A percentile compares a stretch with the other conserved stretches of the same genome.
phyloP scores from a whole-genome alignment of 2,797 vertebrate genomes.

The Triplophysa yarkandensis region DNA sequence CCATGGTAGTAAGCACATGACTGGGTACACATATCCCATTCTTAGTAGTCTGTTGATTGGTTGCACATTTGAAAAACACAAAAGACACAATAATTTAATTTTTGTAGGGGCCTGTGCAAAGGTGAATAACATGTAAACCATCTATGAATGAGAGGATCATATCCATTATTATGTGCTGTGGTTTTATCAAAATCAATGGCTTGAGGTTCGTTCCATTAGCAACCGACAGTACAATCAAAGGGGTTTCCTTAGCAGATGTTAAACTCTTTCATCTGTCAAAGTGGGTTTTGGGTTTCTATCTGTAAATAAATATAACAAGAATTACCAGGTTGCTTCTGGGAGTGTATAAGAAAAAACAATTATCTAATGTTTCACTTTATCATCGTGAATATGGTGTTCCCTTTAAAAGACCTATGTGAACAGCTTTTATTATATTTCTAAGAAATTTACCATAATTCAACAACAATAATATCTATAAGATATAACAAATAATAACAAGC shows the following conservation, averaged over 20 bases:
- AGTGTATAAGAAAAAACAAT: not conserved
- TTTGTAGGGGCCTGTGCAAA: not conserved
- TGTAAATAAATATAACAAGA: constrained; percentile 16
- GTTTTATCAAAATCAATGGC: not conserved
- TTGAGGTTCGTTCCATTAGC: not conserved
- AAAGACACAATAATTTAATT: not conserved
- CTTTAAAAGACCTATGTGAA: not conserved
- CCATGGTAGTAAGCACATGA: not conserved
- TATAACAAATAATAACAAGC: too few species aligned
- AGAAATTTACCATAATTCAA: too few species aligned
- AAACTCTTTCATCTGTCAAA: constrained; percentile 18
- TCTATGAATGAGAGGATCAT: not conserved
- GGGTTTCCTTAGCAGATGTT: constrained; percentile 5
- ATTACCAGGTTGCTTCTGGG: constrained; percentile 20
- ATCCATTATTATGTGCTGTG: not conserved
- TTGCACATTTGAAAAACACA: not conserved
- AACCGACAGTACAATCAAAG: constrained; percentile 14
- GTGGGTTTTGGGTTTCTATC: constrained; percentile 12
- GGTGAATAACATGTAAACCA: not conserved
- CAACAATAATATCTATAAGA: not conserved
- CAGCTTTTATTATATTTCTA: too few species aligned
- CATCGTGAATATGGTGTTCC: not conserved
- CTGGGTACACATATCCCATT: not conserved
- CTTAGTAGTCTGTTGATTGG: not conserved
- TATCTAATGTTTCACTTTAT: not conserved